phyloP scores from a whole-genome alignment of 1,140 invertebrate genomes.

The Eriosoma lanigerum region DNA sequence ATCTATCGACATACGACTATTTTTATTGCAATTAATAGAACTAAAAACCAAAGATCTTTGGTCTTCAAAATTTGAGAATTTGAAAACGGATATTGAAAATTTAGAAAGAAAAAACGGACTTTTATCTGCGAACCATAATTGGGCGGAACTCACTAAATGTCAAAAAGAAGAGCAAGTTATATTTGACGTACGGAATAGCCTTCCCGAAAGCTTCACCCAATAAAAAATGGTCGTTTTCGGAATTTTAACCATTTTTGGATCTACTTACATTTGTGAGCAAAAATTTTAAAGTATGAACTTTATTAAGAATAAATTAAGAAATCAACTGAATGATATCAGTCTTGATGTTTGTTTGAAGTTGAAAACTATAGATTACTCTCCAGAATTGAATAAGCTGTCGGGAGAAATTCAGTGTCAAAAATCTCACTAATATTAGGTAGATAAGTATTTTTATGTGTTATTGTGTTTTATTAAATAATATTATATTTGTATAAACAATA shows the following conservation, averaged over 20 bases:
- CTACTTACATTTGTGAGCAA: conserved; percentile 43
- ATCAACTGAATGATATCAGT: neutral
- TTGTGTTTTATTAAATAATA: too few species aligned
- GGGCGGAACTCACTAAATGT: conserved; percentile 17
- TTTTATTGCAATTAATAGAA: conserved; percentile 13
- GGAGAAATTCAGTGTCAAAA: neutral
- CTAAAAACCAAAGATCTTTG: conserved; percentile 25
- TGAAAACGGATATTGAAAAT: too few species aligned
- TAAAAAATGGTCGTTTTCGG: conserved; percentile 3
- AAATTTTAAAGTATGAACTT: conserved; percentile 49
- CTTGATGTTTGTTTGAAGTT: neutral
- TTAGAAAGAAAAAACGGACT: neutral
- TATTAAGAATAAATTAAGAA: neutral
- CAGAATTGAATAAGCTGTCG: neutral
- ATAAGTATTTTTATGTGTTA: neutral
- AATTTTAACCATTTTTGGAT: conserved; percentile 44
- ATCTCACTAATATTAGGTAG: neutral
- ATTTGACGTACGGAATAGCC: conserved; percentile 13
- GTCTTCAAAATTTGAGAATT: conserved; percentile 35
- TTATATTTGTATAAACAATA: too few species aligned
- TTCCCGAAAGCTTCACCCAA: conserved; percentile 3
- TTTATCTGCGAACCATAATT: conserved; percentile 9
- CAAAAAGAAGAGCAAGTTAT: conserved; percentile 19
- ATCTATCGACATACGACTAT: neutral
- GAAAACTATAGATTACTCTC: conserved; percentile 6